Percentiles rank a stretch among this genome's conserved stretches.
These are phyloP conservation scores for Brachypalpus laphriformis DNA, from an alignment of 2,888 invertebrate species.

Conservation along the genomic window DNA sequence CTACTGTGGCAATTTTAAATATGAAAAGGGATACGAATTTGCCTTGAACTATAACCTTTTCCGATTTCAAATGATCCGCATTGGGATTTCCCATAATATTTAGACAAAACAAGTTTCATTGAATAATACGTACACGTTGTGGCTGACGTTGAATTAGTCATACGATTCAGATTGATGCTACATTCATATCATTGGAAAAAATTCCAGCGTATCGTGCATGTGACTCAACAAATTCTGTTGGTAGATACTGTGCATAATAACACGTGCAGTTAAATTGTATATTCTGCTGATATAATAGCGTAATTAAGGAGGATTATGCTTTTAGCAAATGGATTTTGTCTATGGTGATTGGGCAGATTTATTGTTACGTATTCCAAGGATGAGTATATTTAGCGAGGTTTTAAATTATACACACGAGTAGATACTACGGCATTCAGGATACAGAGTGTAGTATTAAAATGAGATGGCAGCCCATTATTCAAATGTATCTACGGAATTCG, in stretches of 20 bases:
- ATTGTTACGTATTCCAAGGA: background rate
- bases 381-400: background rate
- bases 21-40: no score
- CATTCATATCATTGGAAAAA: background rate
- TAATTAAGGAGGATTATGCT: slow-evolving; percentile 16
- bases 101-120: background rate
- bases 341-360: background rate
- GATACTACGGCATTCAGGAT: no score
- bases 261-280: slow-evolving; percentile 15
- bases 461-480: no score
- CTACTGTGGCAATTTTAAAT: no score
- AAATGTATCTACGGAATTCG: no score
- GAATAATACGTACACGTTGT: background rate
- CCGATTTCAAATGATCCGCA: no score
- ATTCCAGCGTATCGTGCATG: background rate
- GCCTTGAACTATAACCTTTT: no score
- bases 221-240: background rate
- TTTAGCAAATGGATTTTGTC: background rate
- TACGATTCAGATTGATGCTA: background rate
- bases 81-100: background rate
- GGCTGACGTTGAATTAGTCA: background rate
- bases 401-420: no score
- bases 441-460: no score
- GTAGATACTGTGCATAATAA: background rate
- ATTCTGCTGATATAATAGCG: slow-evolving; percentile 12